Base-by-base conservation (phyloP, 2,113 vertebrate species). In the Turnix velox region DNA sequence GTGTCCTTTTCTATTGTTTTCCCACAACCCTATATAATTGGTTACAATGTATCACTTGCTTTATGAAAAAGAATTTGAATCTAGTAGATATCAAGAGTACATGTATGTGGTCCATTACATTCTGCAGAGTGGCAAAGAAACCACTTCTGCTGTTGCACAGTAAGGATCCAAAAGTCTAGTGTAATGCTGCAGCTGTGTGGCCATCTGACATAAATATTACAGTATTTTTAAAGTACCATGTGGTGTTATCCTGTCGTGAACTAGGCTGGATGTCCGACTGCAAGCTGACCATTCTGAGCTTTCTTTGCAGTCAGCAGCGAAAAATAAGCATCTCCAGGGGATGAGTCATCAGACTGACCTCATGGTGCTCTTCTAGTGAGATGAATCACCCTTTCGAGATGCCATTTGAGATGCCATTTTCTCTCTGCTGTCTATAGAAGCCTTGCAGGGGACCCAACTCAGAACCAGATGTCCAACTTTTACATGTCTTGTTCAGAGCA, bases 141-240 rank as follows among this genome's bases (percentile, higher is more conserved):
- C 0, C 1, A 58, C 18, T 77, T 80, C 28, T 77, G 17, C 24
- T 77, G 12, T 83, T 91, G 39, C 57, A 33, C 57, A 68, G 13
- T 39, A 71, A 35, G 52, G 37, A 81, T 87, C 23, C 57, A 67
- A 78, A 95, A 92, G 40, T 45, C 68, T 81, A 78, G 19, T 57
- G 57, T 82, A 79, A 75, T 93, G 81, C 73, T 93, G 69, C 88
- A 84, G 76, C 86, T 95, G 20, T 81, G 73, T 93, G 86, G 73
- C 84, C 68, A 46, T 84, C 90, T 68, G 77, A 75, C 69, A 87
- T 75, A 93, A 88, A 75, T 55, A 92, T 75, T 86, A 31, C 14
- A 78, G 30, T 45, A 61, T 52, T 82, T 84, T 46, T 12, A 40
- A 93, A 90, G 90, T 48, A 39, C 16, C 5, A 4, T 18, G 33